Percentiles rank a stretch among this genome's conserved stretches.
These are phyloP conservation scores for Elgaria multicarinata DNA, from an alignment of 2,113 vertebrate species.

Conservation along the genomic window DNA sequence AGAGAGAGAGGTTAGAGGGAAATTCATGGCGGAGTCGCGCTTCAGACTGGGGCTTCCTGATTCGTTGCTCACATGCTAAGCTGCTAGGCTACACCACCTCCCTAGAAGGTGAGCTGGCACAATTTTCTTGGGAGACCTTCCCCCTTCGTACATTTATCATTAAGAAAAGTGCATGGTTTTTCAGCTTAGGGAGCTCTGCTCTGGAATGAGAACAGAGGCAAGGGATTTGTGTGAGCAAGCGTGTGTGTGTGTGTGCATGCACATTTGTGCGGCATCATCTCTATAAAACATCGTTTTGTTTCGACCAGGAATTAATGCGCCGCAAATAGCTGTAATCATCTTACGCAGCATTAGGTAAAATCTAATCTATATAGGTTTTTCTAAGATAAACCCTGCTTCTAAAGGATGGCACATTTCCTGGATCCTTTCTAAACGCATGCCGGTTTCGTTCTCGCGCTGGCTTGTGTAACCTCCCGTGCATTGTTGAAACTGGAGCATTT, in stretches of 20 bases:
- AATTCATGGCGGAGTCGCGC: background rate
- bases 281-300: constrained; percentile 77
- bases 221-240: constrained; percentile 60
- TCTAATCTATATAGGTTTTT: constrained; percentile 80
- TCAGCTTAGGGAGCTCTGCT: constrained; percentile 60
- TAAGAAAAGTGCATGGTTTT: constrained; percentile 65
- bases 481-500: constrained; percentile 14
- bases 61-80: background rate
- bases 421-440: constrained; percentile 47
- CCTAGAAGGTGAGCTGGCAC: background rate
- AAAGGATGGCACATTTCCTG: constrained; percentile 63
- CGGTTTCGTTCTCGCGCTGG: background rate
- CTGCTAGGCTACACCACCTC: background rate
- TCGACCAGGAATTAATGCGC: constrained; percentile 80
- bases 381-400: constrained; percentile 69
- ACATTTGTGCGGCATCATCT: constrained; percentile 61
- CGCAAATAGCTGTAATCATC: constrained; percentile 93
- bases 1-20: too few species aligned
- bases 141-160: constrained; percentile 21
- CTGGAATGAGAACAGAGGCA: constrained; percentile 59
- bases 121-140: constrained; percentile 20
- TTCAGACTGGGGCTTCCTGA: background rate
- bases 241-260: background rate
- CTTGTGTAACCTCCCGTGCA: constrained; percentile 33
- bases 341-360: constrained; percentile 87